Evolutionary conservation across 2,888 invertebrate genomes (phyloP).

Genomic region (Monopis laevigella): DNA sequence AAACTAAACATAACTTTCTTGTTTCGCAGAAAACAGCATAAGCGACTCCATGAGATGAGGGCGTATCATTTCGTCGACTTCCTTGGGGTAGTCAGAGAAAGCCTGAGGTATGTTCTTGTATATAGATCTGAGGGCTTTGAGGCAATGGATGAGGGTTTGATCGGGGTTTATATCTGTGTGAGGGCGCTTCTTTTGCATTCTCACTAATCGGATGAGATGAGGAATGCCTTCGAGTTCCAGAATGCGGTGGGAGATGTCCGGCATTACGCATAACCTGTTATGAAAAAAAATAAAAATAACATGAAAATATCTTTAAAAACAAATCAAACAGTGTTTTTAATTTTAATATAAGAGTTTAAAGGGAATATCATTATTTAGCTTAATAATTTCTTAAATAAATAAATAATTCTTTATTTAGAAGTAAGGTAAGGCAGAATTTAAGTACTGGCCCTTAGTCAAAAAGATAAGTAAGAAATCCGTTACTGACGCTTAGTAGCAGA

Average conservation of each 20-base stretch:
- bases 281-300: not conserved
- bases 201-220: conserved; percentile 74
- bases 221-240: conserved; percentile 74
- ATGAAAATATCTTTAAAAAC: too few relatives aligned
- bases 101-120: conserved; percentile 53
- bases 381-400: too few relatives aligned
- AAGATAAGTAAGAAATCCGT: too few relatives aligned
- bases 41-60: conserved; percentile 82
- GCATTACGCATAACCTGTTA: conserved; percentile 72
- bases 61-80: conserved; percentile 77
- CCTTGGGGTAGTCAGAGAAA: conserved; percentile 51
- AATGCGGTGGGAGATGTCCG: conserved; percentile 74
- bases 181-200: conserved; percentile 52
- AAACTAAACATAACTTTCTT: conserved; percentile 79
- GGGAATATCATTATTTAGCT: too few relatives aligned
- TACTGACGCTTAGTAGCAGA: too few relatives aligned
- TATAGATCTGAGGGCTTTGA: conserved; percentile 53
- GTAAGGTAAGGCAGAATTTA: too few relatives aligned
- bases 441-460: too few relatives aligned
- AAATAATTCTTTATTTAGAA: too few relatives aligned
- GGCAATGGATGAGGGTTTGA: conserved; percentile 54
- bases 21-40: conserved; percentile 79
- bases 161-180: conserved; percentile 44
- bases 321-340: too few relatives aligned
- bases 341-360: too few relatives aligned